Evolutionary conservation across 2,797 vertebrate species (phyloP), one percentile per base, ranked within the genome.

Genomic region (Crenuchus spilurus): DNA sequence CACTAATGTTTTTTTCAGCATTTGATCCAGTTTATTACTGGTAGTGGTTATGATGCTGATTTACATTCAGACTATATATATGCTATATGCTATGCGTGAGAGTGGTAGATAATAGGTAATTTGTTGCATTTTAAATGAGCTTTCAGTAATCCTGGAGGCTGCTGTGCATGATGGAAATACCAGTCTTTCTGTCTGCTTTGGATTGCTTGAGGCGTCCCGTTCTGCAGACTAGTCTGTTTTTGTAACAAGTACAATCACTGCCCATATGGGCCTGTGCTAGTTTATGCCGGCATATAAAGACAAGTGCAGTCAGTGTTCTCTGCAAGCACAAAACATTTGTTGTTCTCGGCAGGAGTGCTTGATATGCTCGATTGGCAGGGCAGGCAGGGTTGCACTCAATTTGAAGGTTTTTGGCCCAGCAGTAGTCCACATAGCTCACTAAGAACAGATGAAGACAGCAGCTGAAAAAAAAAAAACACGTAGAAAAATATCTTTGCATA

Each of bases 331-430:
- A 61, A 65, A 70, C 54, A 44, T 46, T 57, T 54, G 67, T 31
- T 58, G 39, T 57, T 35, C 67, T 70, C 52, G 3, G n/a, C 41
- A 11, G 67, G 66, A 69, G 66, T 18, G 28, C 39, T 70, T 22
- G 39, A 70, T 58, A 46, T 61, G 58, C 58, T 61, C 37, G 35
- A 61, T 24, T 41, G 35, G 58, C 58, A 61, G 58, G 58, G 58
- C 22, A 41, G 35, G 18, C 18, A 26, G 58, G 58, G 58, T 26
- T 61, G 58, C 58, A 61, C 35, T 61, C 58, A 41, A 39, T 60
- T 60, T 24, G 30, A 60, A 61, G n/a, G 35, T 41, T 26, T 41
- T 41, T 22, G 33, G 30, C 35, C 22, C 35, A 61, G 58, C 58
- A 61, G 35, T 41, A 16, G 58, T 41, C 35, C 35, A 57, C 51